A percentile compares a stretch with the other conserved stretches of the same genome.
phyloP scores from a whole-genome alignment of 92 coral and sea anemone genomes.

The Palythoa grandiflora region DNA sequence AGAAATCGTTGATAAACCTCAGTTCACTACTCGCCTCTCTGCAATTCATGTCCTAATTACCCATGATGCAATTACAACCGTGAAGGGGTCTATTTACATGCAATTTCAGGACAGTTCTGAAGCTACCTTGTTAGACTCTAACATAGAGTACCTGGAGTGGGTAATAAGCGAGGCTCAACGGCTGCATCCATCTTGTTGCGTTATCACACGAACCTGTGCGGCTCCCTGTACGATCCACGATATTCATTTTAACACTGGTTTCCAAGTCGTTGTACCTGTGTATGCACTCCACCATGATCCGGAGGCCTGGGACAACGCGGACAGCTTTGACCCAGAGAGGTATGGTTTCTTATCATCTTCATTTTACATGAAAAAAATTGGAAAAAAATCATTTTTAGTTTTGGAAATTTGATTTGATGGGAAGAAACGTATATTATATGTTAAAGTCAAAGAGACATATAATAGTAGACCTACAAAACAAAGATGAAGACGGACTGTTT shows the following conservation, averaged over 20 bases:
- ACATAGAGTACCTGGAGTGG: slow-evolving; percentile 28
- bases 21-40: too few relatives aligned
- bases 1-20: too few relatives aligned
- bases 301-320: slow-evolving; percentile 23
- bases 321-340: slow-evolving; percentile 35
- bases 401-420: too few relatives aligned
- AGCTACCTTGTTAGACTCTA: not conserved
- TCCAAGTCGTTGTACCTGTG: slow-evolving; percentile 16
- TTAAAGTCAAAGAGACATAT: too few relatives aligned
- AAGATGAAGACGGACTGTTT: too few relatives aligned
- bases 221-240: slow-evolving; percentile 18
- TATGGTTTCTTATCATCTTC: not conserved
- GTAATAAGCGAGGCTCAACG: slow-evolving; percentile 32
- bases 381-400: too few relatives aligned
- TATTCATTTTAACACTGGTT: slow-evolving; percentile 15
- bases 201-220: slow-evolving; percentile 20
- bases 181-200: slow-evolving; percentile 15
- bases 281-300: slow-evolving; percentile 36
- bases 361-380: not conserved
- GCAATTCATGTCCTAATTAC: too few relatives aligned
- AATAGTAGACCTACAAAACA: too few relatives aligned
- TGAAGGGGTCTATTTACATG: too few relatives aligned
- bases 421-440: too few relatives aligned
- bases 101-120: slow-evolving; percentile 9
- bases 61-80: too few relatives aligned